A percentile compares a stretch with the other conserved stretches of the same genome.
phyloP scores from a whole-genome alignment of 2,888 invertebrate species.

The Vesta saturnalis region DNA sequence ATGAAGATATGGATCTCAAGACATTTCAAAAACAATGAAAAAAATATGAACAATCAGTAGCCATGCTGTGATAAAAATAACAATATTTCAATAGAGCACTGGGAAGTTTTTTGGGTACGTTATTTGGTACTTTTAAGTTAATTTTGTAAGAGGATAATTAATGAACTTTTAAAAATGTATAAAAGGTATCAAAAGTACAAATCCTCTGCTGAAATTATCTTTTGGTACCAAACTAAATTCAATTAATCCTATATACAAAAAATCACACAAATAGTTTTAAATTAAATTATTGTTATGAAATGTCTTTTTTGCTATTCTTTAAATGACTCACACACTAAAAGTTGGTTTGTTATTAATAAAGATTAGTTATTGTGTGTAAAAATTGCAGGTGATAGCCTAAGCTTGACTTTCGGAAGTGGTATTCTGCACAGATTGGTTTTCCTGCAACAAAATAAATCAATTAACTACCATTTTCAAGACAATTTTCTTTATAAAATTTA shows the following conservation, averaged over 20 bases:
- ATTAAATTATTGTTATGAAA: slow-evolving; percentile 53
- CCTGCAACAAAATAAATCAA: slow-evolving; percentile 58
- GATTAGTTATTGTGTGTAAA: slow-evolving; percentile 53
- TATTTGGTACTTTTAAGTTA: slow-evolving; percentile 18
- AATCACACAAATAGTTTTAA: slow-evolving; percentile 13
- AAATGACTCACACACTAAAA: slow-evolving; percentile 62
- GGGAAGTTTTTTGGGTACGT: not conserved
- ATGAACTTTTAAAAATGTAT: slow-evolving; percentile 33
- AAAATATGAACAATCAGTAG: slow-evolving; percentile 20
- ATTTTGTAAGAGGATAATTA: slow-evolving; percentile 25
- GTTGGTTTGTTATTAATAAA: slow-evolving; percentile 58
- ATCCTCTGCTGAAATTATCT: slow-evolving; percentile 27
- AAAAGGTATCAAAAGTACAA: slow-evolving; percentile 36
- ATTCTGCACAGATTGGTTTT: slow-evolving; percentile 69
- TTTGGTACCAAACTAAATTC: slow-evolving; percentile 34
- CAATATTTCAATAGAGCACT: slow-evolving; percentile 16
- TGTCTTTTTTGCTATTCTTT: slow-evolving; percentile 61
- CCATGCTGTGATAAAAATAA: slow-evolving; percentile 14
- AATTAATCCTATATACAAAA: slow-evolving; percentile 28
- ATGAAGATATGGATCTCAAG: slow-evolving; percentile 63
- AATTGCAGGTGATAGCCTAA: slow-evolving; percentile 51
- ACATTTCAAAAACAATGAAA: slow-evolving; percentile 58
- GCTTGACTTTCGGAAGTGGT: slow-evolving; percentile 71
- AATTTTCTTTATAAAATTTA: too few relatives aligned
- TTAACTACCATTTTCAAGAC: not conserved